A percentile compares a stretch with the other conserved stretches of the same genome.
These are phyloP conservation scores for Drosophila rhopaloa DNA, from an alignment of 1,140 invertebrate genomes.

Conservation along the genomic window DNA sequence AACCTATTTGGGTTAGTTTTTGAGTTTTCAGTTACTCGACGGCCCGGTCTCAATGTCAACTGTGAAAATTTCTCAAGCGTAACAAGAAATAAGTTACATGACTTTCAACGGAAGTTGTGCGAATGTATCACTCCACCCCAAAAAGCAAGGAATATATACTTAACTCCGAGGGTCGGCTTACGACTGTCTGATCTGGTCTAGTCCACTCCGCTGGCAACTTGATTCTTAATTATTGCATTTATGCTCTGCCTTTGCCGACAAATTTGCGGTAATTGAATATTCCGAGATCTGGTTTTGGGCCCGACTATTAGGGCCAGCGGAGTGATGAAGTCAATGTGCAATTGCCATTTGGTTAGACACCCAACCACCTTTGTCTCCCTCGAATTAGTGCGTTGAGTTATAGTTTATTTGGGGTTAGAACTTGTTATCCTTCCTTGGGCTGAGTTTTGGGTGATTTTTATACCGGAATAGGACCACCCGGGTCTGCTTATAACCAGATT, in stretches of 20 bases:
- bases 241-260: constrained; percentile 64
- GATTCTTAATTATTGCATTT: constrained; percentile 83
- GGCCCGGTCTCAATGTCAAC: constrained; percentile 77
- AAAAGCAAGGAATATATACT: neutral
- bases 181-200: constrained; percentile 45
- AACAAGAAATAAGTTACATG: constrained; percentile 82
- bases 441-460: constrained; percentile 24
- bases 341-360: constrained; percentile 41
- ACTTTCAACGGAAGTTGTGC: constrained; percentile 69
- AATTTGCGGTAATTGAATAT: constrained; percentile 83
- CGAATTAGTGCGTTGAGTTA: constrained; percentile 77
- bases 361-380: constrained; percentile 61
- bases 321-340: constrained; percentile 73
- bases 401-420: constrained; percentile 64
- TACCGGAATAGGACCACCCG: constrained; percentile 38
- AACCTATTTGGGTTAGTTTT: constrained; percentile 79
- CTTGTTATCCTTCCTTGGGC: constrained; percentile 54
- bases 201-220: constrained; percentile 60
- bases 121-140: constrained; percentile 39
- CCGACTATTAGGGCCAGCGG: constrained; percentile 9
- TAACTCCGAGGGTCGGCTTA: constrained; percentile 41
- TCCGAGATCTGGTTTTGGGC: constrained; percentile 52
- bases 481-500: constrained; percentile 45
- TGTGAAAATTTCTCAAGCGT: constrained; percentile 76
- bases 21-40: constrained; percentile 73